Conservation (phyloP, 2,113 vertebrate genomes). For the Saguinus midas region DNA sequence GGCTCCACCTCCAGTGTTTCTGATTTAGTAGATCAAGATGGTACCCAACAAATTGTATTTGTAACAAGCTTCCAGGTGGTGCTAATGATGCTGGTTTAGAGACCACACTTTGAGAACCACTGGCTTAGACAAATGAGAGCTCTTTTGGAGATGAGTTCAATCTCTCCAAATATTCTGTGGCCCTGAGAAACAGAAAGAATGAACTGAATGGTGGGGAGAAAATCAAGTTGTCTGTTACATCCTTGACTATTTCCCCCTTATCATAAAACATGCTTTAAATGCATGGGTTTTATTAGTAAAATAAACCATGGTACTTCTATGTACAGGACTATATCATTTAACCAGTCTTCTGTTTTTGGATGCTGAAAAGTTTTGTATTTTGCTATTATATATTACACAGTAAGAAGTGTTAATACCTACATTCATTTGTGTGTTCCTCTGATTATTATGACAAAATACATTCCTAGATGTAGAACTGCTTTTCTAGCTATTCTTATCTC, state of each 20-base stretch:
- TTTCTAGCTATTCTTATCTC: conserved; percentile 37
- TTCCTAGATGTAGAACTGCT: conserved; percentile 52
- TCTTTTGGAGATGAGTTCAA: background rate
- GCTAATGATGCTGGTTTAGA: background rate
- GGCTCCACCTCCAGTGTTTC: background rate
- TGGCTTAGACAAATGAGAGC: background rate
- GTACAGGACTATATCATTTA: background rate
- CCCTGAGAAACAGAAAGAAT: background rate
- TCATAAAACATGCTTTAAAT: background rate
- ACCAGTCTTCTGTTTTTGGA: background rate
- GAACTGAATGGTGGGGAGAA: background rate
- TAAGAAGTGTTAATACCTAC: background rate
- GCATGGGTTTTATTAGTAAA: background rate
- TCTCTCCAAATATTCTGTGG: background rate
- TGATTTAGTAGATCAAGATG: background rate
- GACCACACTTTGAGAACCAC: background rate
- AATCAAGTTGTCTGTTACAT: background rate
- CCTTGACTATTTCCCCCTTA: background rate
- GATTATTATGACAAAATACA: background rate
- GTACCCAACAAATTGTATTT: background rate
- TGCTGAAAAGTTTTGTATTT: conserved; percentile 23
- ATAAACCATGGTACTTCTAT: background rate
- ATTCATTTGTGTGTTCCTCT: background rate
- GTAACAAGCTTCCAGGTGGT: background rate
- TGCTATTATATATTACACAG: background rate